phyloP scores from a whole-genome alignment of 92 coral and sea anemone species.

The Pocillopora meandrina region DNA sequence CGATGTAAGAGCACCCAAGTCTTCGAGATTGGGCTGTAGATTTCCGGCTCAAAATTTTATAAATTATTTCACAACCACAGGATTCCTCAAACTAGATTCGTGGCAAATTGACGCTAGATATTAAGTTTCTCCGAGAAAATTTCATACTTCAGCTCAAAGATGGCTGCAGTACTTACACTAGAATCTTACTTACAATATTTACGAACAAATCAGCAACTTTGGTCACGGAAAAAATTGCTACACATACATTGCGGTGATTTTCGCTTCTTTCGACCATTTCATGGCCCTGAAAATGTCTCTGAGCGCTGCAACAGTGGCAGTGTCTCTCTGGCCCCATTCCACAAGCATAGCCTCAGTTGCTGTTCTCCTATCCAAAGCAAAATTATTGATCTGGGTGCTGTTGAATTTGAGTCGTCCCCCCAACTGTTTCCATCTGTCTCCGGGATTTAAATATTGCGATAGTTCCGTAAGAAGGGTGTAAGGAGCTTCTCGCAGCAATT shows the following conservation, averaged over 20 bases:
- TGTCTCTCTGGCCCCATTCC: constrained; percentile 57
- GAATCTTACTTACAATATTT: too few species aligned
- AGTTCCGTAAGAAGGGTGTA: constrained; percentile 61
- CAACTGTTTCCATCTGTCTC: constrained; percentile 61
- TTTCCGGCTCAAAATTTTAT: too few species aligned
- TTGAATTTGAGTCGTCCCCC: constrained; percentile 65
- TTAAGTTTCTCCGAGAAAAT: too few species aligned
- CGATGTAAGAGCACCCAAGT: too few species aligned
- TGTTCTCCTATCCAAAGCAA: constrained; percentile 44
- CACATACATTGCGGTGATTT: constrained; percentile 43
- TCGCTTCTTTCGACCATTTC: constrained; percentile 62
- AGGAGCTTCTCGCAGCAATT: constrained; percentile 54
- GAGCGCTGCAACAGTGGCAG: constrained; percentile 49
- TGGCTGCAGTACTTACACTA: too few species aligned
- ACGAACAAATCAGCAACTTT: too few species aligned
- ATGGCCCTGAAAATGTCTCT: constrained; percentile 34
- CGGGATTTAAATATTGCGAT: constrained; percentile 54
- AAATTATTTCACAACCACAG: too few species aligned
- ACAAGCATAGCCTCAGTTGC: constrained; percentile 67
- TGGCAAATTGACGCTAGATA: too few species aligned
- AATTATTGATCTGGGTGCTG: constrained; percentile 56
- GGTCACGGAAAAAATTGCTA: not conserved
- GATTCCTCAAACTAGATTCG: too few species aligned
- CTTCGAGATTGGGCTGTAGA: too few species aligned
- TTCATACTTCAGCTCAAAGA: too few species aligned